Conservation (phyloP, 2,888 invertebrate genomes). For the Euzophera pinguis region DNA sequence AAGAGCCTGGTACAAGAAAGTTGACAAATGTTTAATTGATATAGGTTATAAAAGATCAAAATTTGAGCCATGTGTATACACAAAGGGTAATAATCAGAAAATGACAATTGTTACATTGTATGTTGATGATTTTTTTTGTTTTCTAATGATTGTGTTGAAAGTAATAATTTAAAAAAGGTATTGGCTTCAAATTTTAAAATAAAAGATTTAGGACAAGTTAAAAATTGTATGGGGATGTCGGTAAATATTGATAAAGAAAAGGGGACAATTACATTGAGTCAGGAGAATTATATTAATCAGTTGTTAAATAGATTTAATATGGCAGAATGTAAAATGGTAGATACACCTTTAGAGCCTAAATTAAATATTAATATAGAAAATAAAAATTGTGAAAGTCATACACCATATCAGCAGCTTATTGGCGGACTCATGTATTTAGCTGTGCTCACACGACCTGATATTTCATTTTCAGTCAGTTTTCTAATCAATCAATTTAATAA, state of each 20-base stretch:
- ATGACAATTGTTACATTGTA: slow-evolving; percentile 19
- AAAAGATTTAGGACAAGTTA: slow-evolving; percentile 21
- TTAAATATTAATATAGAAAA: slow-evolving; percentile 18
- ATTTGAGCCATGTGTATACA: slow-evolving; percentile 11
- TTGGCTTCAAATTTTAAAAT: slow-evolving; percentile 21
- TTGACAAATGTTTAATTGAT: slow-evolving; percentile 13
- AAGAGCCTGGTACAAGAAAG: slow-evolving; percentile 24
- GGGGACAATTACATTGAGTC: slow-evolving; percentile 17
- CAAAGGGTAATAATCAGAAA: neutral
- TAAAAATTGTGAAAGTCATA: slow-evolving; percentile 11
- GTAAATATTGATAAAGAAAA: slow-evolving; percentile 15
- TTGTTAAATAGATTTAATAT: slow-evolving; percentile 22
- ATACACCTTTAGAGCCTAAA: slow-evolving; percentile 27
- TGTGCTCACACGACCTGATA: slow-evolving; percentile 25
- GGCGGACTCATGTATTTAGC: slow-evolving; percentile 25
- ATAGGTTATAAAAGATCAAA: slow-evolving; percentile 13
- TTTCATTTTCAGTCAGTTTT: slow-evolving; percentile 21
- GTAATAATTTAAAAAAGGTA: slow-evolving; percentile 4
- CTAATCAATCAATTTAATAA: slow-evolving; percentile 26
- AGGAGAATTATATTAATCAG: slow-evolving; percentile 18
- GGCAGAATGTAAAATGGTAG: slow-evolving; percentile 19
- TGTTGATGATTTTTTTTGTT: slow-evolving; percentile 23
- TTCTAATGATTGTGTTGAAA: no score
- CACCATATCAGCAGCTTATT: slow-evolving; percentile 24
- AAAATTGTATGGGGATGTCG: slow-evolving; percentile 18